A percentile compares a stretch with the other conserved stretches of the same genome.
These are phyloP conservation scores for Stigmatopora nigra DNA, from an alignment of 2,113 vertebrate genomes.

Conservation along the genomic window DNA sequence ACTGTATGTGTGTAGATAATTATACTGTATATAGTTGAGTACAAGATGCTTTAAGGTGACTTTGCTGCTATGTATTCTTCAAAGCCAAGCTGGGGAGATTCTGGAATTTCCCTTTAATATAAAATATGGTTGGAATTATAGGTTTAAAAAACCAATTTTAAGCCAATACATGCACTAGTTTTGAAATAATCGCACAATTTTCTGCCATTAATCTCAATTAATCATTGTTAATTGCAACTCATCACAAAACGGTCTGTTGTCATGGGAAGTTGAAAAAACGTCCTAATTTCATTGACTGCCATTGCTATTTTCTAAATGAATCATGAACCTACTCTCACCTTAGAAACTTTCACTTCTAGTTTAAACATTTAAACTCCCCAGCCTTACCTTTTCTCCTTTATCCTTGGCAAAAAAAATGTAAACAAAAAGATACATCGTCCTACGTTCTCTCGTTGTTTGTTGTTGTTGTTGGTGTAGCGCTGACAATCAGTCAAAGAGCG, in stretches of 20 bases:
- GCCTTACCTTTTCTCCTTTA: conserved; percentile 23
- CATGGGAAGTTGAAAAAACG: too few relatives aligned
- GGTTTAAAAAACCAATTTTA: too few relatives aligned
- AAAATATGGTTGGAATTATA: too few relatives aligned
- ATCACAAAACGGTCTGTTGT: too few relatives aligned
- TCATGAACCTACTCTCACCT: too few relatives aligned
- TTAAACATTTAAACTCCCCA: background rate
- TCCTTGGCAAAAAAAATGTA: conserved; percentile 31
- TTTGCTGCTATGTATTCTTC: background rate
- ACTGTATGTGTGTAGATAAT: background rate
- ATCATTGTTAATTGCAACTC: too few relatives aligned
- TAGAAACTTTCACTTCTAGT: too few relatives aligned
- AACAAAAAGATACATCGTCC: conserved; percentile 36
- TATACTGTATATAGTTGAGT: background rate
- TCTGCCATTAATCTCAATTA: too few relatives aligned
- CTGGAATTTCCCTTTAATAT: background rate
- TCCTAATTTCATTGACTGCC: too few relatives aligned
- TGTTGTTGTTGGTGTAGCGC: background rate
- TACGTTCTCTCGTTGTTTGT: background rate
- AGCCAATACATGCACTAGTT: too few relatives aligned
- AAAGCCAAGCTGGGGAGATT: background rate
- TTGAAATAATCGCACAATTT: too few relatives aligned
- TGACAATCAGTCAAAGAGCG: conserved; percentile 20
- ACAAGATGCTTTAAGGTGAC: background rate
- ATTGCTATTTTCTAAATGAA: too few relatives aligned